Conservation (phyloP, 1,140 invertebrate genomes). For the Papilio glaucus region DNA sequence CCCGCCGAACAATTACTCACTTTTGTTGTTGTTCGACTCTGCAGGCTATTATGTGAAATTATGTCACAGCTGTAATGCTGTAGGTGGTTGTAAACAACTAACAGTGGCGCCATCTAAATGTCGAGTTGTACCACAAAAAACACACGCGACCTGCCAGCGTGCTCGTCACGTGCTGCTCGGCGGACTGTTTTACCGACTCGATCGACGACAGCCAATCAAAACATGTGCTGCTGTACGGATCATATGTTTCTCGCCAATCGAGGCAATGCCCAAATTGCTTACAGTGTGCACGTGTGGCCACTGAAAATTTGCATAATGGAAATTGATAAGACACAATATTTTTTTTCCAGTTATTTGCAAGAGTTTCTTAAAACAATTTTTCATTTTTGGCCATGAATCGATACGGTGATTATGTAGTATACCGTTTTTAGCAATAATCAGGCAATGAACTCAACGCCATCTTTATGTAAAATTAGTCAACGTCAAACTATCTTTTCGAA, state of each 20-base stretch:
- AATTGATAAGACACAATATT: neutral
- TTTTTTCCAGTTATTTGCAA: conserved; percentile 37
- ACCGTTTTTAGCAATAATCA: conserved; percentile 35
- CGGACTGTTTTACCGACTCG: conserved; percentile 58
- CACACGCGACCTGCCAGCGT: conserved; percentile 48
- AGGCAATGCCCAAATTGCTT: conserved; percentile 48
- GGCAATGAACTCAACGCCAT: conserved; percentile 44
- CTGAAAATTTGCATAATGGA: neutral
- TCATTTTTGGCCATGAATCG: conserved; percentile 56
- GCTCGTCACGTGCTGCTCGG: conserved; percentile 61
- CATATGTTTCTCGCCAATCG: conserved; percentile 55
- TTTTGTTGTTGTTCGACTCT: conserved; percentile 51
- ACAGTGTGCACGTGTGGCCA: conserved; percentile 70
- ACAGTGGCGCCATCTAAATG: conserved; percentile 60
- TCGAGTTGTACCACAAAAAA: conserved; percentile 17
- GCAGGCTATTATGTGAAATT: conserved; percentile 64
- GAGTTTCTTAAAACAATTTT: neutral
- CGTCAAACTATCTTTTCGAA: too few relatives aligned
- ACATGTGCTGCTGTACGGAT: conserved; percentile 52
- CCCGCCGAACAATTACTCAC: conserved; percentile 47
- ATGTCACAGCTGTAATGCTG: conserved; percentile 59
- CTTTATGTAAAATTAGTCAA: conserved; percentile 11
- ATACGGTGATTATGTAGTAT: conserved; percentile 61
- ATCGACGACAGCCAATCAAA: conserved; percentile 50
- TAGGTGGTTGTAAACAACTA: conserved; percentile 64